phyloP scores from a whole-genome alignment of 2,888 invertebrate species.

The Drosophila pseudotalamancana region DNA sequence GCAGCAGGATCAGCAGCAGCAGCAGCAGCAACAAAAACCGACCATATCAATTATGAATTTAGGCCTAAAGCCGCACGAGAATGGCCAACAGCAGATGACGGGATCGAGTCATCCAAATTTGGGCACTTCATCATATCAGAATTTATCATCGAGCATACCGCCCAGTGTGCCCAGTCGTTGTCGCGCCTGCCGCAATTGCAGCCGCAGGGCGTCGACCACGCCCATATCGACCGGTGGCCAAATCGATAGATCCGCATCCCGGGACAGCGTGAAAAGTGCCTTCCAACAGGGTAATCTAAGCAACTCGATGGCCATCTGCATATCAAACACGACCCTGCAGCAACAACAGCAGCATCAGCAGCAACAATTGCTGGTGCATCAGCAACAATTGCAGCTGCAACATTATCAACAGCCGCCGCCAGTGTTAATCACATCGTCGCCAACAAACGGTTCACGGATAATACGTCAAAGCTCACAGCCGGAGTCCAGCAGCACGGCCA shows the following conservation, averaged over 20 bases:
- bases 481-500: constrained; percentile 83
- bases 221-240: constrained; percentile 89
- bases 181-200: constrained; percentile 88
- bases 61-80: constrained; percentile 70
- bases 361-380: constrained; percentile 82
- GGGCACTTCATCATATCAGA: constrained; percentile 84
- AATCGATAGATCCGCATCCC: constrained; percentile 93
- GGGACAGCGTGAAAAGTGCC: constrained; percentile 91
- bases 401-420: constrained; percentile 85
- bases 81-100: constrained; percentile 33
- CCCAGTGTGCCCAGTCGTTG: constrained; percentile 86
- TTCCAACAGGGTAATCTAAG: constrained; percentile 85
- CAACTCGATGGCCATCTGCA: constrained; percentile 76
- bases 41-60: constrained; percentile 85
- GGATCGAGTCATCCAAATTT: constrained; percentile 66
- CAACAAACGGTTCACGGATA: constrained; percentile 89
- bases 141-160: constrained; percentile 85
- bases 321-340: constrained; percentile 71
- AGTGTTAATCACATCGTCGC: constrained; percentile 89
- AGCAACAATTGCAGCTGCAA: constrained; percentile 67
- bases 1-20: constrained; percentile 54
- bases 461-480: constrained; percentile 88
- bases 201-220: constrained; percentile 92
- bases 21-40: constrained; percentile 85
- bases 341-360: constrained; percentile 84